These are phyloP conservation scores for Phyto melanocephala DNA, from an alignment of 2,888 invertebrate species.

Conservation along the genomic window DNA sequence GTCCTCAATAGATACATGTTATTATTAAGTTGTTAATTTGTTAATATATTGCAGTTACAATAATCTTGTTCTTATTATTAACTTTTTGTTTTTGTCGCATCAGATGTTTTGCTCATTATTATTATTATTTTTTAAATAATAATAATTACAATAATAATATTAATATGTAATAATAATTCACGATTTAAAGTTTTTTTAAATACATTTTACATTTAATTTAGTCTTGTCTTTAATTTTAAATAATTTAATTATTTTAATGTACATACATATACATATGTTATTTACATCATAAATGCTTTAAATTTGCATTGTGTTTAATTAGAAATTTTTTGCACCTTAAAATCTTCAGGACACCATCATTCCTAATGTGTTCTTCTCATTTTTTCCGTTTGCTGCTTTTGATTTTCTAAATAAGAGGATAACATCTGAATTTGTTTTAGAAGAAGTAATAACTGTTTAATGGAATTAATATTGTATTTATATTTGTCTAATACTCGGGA, in stretches of 20 bases:
- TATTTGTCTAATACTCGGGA: conserved; percentile 75
- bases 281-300: conserved; percentile 64
- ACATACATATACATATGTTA: conserved; percentile 67
- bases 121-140: conserved; percentile 61
- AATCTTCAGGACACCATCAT: conserved; percentile 31
- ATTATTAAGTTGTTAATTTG: background rate
- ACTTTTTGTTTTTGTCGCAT: conserved; percentile 5
- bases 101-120: conserved; percentile 46
- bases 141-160: too few relatives aligned
- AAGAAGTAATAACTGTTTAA: too few relatives aligned
- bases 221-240: conserved; percentile 64
- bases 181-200: too few relatives aligned
- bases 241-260: conserved; percentile 45
- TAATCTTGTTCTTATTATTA: background rate
- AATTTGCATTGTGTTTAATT: conserved; percentile 45
- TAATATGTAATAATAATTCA: too few relatives aligned
- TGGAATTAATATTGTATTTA: background rate
- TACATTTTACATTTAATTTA: conserved; percentile 8
- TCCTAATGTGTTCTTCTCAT: background rate
- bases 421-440: too few relatives aligned
- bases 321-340: background rate
- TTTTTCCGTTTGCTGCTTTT: too few relatives aligned
- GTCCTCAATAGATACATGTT: background rate
- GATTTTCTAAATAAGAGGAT: too few relatives aligned
- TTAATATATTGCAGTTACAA: conserved; percentile 31